A percentile compares a stretch with the other conserved stretches of the same genome.
Evolutionary conservation across 2,113 vertebrate species (phyloP).

Genomic region (Steatornis caripensis): DNA sequence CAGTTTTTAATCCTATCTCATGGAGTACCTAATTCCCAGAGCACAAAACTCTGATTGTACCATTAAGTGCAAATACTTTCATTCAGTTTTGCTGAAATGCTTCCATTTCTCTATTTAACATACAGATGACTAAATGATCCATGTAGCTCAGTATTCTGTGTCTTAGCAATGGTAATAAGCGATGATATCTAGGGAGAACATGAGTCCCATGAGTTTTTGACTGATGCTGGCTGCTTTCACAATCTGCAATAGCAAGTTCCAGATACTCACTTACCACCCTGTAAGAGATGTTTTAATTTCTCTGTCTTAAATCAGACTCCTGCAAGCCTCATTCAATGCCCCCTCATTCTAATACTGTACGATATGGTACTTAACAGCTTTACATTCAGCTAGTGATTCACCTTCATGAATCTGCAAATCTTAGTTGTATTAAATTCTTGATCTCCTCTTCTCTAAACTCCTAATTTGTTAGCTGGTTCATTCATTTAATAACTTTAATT

Average conservation of each 20-base stretch:
- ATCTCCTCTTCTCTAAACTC: background rate
- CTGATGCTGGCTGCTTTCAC: background rate
- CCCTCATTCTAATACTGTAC: background rate
- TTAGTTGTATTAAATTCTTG: background rate
- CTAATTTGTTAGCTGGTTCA: background rate
- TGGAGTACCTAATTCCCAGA: background rate
- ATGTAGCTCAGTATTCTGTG: background rate
- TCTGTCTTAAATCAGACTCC: background rate
- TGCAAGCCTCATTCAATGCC: background rate
- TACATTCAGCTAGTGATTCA: background rate
- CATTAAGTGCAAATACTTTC: background rate
- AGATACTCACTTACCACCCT: background rate
- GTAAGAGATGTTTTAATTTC: background rate
- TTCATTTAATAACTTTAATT: background rate
- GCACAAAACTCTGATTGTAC: background rate
- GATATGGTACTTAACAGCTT: background rate
- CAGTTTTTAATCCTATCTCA: background rate
- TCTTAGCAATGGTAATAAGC: background rate
- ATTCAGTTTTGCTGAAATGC: background rate
- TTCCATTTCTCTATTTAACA: background rate
- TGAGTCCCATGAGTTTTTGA: background rate
- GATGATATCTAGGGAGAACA: background rate
- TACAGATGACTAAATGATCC: background rate
- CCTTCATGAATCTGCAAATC: background rate
- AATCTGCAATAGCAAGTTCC: background rate